Evolutionary conservation across 2,113 vertebrate species (phyloP).

Genomic region (Syrmaticus mikado): DNA sequence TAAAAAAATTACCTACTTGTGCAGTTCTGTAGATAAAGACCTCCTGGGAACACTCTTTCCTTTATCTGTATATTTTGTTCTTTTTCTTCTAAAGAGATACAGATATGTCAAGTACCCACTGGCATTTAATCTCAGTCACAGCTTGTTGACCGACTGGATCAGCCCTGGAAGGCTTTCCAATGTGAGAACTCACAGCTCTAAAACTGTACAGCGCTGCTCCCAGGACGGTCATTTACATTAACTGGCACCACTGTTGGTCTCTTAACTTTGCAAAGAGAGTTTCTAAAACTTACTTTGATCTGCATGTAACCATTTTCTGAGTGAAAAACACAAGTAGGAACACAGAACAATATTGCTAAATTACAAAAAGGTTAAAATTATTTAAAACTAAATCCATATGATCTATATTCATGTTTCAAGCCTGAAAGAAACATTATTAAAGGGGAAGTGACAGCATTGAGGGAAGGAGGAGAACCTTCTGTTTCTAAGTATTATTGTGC

Average conservation of each 20-base stretch:
- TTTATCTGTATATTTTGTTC: not conserved
- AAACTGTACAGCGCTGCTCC: not conserved
- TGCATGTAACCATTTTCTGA: not conserved
- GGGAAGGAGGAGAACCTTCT: not conserved
- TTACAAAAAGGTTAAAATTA: not conserved
- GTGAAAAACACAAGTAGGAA: not conserved
- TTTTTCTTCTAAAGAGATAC: not conserved
- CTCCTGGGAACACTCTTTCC: not conserved
- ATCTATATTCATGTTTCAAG: not conserved
- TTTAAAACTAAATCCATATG: not conserved
- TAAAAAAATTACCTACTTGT: not conserved
- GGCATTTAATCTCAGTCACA: slow-evolving; percentile 31
- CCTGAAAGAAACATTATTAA: not conserved
- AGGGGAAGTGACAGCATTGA: not conserved
- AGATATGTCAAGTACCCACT: not conserved
- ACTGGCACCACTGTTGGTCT: not conserved
- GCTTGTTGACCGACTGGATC: slow-evolving; percentile 17
- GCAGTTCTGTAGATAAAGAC: not conserved
- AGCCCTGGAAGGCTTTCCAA: not conserved
- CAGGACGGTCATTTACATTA: not conserved
- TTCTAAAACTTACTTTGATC: not conserved
- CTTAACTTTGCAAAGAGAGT: not conserved
- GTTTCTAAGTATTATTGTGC: not conserved
- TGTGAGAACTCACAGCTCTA: not conserved
- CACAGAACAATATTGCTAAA: not conserved